Percentiles rank a stretch among this genome's conserved stretches.
Evolutionary conservation across 1,140 invertebrate genomes (phyloP).

Genomic region (Colletes latitarsis): DNA sequence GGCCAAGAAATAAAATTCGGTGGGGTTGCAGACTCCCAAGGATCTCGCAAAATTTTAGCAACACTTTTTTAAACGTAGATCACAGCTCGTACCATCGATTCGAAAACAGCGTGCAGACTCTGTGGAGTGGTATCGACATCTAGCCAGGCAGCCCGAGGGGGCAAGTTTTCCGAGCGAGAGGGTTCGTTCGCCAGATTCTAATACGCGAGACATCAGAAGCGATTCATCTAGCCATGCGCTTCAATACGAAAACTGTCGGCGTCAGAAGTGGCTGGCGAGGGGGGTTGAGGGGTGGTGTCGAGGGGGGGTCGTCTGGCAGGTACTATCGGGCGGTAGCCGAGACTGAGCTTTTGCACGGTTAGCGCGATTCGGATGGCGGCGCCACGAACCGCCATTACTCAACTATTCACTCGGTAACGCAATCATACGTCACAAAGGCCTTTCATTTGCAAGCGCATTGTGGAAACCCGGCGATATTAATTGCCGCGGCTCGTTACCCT

Average conservation of each 20-base stretch:
- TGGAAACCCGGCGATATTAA: constrained; percentile 81
- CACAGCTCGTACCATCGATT: too few relatives aligned
- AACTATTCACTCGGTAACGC: constrained; percentile 81
- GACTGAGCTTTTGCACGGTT: constrained; percentile 71
- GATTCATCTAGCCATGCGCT: constrained; percentile 25
- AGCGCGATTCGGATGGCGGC: constrained; percentile 73
- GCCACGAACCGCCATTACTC: constrained; percentile 79
- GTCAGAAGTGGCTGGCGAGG: constrained; percentile 26
- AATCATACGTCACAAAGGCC: constrained; percentile 82
- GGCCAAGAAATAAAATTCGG: too few relatives aligned
- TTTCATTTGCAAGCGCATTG: constrained; percentile 82
- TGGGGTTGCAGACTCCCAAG: too few relatives aligned
- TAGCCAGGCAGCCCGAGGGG: too few relatives aligned
- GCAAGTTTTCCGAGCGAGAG: neutral
- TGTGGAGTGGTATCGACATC: too few relatives aligned
- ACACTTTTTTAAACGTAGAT: too few relatives aligned
- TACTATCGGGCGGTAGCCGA: constrained; percentile 61
- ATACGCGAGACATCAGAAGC: constrained; percentile 24
- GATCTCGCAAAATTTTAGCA: too few relatives aligned
- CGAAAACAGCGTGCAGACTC: too few relatives aligned
- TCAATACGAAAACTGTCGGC: constrained; percentile 50
- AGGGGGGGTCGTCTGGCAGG: constrained; percentile 51
- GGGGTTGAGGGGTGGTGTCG: neutral
- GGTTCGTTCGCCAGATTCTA: neutral
- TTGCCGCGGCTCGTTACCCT: constrained; percentile 81